These are phyloP conservation scores for Peucedramus taeniatus DNA, from an alignment of 2,113 vertebrate genomes.

Conservation along the genomic window DNA sequence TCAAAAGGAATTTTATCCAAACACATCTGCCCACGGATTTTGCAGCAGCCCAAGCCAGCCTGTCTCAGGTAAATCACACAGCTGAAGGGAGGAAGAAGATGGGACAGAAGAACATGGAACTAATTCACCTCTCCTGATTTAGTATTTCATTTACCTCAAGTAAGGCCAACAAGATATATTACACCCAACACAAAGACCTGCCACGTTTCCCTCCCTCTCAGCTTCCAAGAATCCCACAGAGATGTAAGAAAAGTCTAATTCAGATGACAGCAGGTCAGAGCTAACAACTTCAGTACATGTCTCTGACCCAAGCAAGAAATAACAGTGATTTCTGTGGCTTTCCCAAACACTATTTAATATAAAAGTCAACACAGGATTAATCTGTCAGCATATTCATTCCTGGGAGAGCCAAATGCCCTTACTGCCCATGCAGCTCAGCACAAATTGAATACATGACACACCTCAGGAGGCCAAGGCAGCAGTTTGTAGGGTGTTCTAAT, in stretches of 20 bases:
- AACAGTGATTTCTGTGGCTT: background rate
- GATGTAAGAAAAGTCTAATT: fast-evolving
- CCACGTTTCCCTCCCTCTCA: background rate
- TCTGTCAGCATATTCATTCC: background rate
- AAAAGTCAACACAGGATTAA: background rate
- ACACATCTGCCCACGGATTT: background rate
- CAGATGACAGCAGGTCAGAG: background rate
- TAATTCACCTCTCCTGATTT: background rate
- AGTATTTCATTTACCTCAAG: background rate
- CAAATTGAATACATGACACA: background rate
- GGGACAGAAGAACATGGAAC: background rate
- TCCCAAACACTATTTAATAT: background rate
- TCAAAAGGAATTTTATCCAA: background rate
- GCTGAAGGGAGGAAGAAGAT: background rate
- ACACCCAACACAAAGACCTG: background rate
- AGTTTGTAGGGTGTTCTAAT: background rate
- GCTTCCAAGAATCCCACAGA: background rate
- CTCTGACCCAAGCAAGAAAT: background rate
- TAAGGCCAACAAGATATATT: background rate
- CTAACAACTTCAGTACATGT: background rate
- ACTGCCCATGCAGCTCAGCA: background rate
- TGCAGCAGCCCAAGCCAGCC: background rate
- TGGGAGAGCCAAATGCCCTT: background rate
- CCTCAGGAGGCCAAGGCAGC: background rate
- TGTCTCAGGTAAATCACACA: background rate